Evolutionary conservation across 2,113 vertebrate species (phyloP).

Genomic region (Nesogale talazaci): DNA sequence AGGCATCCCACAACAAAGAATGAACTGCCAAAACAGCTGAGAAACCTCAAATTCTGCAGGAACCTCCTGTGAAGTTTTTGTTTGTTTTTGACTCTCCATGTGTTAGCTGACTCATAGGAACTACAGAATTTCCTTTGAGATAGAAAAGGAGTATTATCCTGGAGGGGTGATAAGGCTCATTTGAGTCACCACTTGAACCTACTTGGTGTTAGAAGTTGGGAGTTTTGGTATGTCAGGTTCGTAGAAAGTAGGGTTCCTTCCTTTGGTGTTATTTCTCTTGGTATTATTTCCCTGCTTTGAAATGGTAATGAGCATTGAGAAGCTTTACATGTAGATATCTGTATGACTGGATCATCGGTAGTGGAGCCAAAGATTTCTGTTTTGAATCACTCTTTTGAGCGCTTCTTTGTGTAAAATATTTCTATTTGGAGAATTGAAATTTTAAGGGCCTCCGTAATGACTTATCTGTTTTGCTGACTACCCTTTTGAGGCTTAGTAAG

Average conservation of each 20-base stretch:
- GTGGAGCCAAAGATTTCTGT: constrained; percentile 51
- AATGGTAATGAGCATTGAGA: constrained; percentile 45
- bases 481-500: constrained; percentile 48
- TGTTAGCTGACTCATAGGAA: constrained; percentile 14
- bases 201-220: background rate
- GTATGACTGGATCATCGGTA: constrained; percentile 3
- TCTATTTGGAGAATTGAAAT: constrained; percentile 53
- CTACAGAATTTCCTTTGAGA: background rate
- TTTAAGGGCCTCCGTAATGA: constrained; percentile 44
- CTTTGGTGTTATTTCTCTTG: background rate
- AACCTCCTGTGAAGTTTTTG: background rate
- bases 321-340: background rate
- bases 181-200: constrained; percentile 1
- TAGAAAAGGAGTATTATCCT: background rate
- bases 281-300: constrained; percentile 36
- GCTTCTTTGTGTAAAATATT: constrained; percentile 54
- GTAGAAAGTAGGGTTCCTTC: background rate
- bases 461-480: constrained; percentile 46
- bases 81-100: background rate
- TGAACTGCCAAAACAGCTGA: background rate
- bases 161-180: background rate
- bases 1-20: too few relatives aligned
- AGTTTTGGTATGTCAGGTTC: background rate
- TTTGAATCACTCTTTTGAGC: constrained; percentile 33
- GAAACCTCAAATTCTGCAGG: background rate